Evolutionary conservation across 2,113 vertebrate species (phyloP).

Genomic region (Rutilus rutilus): DNA sequence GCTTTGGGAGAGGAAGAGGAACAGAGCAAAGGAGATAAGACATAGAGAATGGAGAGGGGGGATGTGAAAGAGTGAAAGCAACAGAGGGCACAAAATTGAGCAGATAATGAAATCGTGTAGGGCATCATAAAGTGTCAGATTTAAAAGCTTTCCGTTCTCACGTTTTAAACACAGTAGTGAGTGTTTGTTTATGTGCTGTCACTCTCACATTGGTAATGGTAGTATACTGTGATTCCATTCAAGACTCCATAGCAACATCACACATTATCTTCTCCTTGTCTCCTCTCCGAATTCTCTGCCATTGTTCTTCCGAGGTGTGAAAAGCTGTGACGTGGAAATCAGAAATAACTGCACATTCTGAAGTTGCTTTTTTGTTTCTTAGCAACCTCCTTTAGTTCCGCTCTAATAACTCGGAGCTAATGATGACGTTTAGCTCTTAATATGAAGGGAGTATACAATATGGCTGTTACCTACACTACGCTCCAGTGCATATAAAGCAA

Average conservation of each 20-base stretch:
- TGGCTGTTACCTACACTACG: conserved; percentile 4
- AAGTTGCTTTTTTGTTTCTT: conserved; percentile 71
- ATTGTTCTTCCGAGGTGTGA: conserved; percentile 75
- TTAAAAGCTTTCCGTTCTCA: not conserved
- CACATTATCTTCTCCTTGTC: conserved; percentile 14
- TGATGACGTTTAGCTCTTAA: conserved; percentile 58
- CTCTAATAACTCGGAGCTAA: conserved; percentile 56
- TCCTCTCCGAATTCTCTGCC: conserved; percentile 52
- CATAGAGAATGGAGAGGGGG: not conserved
- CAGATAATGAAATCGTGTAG: not conserved
- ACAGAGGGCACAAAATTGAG: not conserved
- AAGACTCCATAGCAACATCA: conserved; percentile 33
- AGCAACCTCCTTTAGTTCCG: conserved; percentile 71
- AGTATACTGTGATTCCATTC: conserved; percentile 28
- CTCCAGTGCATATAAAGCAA: not conserved
- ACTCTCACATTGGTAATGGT: conserved; percentile 9
- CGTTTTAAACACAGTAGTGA: not conserved
- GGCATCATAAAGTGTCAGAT: conserved; percentile 12
- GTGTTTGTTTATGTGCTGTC: conserved; percentile 11
- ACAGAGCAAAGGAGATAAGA: conserved; percentile 9
- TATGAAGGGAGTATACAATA: conserved; percentile 41
- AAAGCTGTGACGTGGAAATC: conserved; percentile 72
- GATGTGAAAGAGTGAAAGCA: not conserved
- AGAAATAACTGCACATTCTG: conserved; percentile 73
- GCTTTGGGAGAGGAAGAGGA: conserved; percentile 29